Conservation (phyloP, 2,888 invertebrate species). For the Alcis repandata region DNA sequence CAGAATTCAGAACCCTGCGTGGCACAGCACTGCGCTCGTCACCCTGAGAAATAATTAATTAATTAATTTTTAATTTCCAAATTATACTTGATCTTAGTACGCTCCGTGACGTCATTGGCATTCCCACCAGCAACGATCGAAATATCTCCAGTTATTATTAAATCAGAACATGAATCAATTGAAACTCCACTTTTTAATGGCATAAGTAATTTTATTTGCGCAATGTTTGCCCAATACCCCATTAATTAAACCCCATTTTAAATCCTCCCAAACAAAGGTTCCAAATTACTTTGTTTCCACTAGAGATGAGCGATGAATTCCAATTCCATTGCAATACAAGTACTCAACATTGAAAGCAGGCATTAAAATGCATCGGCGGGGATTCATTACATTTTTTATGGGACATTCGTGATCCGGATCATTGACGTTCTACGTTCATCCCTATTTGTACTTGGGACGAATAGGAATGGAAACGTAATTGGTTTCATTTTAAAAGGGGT, state of each 20-base stretch:
- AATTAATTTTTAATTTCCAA: too few species aligned
- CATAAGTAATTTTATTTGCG: too few species aligned
- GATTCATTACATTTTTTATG: constrained; percentile 48
- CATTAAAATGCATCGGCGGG: constrained; percentile 51
- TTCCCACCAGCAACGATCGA: too few species aligned
- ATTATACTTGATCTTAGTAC: too few species aligned
- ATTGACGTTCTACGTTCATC: constrained; percentile 39
- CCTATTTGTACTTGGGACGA: constrained; percentile 33
- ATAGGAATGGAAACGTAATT: constrained; percentile 37
- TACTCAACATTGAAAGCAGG: constrained; percentile 37
- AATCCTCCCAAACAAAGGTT: not conserved
- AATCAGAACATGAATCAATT: too few species aligned
- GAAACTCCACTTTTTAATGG: too few species aligned
- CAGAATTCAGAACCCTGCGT: too few species aligned
- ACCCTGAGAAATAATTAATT: too few species aligned
- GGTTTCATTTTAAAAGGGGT: constrained; percentile 27
- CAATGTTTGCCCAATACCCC: not conserved
- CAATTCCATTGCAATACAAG: constrained; percentile 43
- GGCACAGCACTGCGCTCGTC: too few species aligned
- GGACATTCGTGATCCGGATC: constrained; percentile 41
- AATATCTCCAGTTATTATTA: too few species aligned
- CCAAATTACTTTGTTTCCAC: constrained; percentile 27
- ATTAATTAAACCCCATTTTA: constrained; percentile 6
- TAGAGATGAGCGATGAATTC: constrained; percentile 39
- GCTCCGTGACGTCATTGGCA: too few species aligned